Base-by-base conservation (phyloP, 64 coral and sea anemone species). In the Acropora yongei region DNA sequence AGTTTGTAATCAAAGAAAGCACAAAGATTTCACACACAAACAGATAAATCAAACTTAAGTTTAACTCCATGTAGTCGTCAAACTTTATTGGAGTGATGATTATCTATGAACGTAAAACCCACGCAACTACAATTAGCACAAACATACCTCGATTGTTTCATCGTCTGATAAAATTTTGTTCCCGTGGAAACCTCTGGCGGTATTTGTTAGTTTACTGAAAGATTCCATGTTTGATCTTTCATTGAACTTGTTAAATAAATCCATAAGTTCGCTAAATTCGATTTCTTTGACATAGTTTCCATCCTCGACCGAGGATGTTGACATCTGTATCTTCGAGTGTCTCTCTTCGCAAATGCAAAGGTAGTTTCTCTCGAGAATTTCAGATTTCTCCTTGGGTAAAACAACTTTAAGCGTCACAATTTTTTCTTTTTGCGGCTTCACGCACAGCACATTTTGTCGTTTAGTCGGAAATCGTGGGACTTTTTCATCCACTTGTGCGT, bases 351-450 rank as follows among this genome's bases (percentile, higher is more conserved):
- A 92, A 6, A 44, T 49, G 68, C 90, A 92, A 13, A 86, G 19
- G 46, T 75, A 92, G 85, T 92, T 92, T 50, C 90, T 77, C 9
- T 82, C 61, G 43, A 69, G 43, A 67, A 78, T 60, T 60, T 92
- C 74, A 4, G 53, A 47, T 48, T 51, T 49, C 16, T 55, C 18
- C 30, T 86, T 92, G 41, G 90, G 71, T 4, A 86, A 10, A 8
- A 92, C 49, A 7, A 92, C 80, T 78, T 92, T 92, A 11, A 92
- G 18, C n/a, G 81, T 75, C 14, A 92, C 80, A 5, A 86, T 43
- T 39, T 86, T 92, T 68, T 77, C 82, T 47, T 92, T 92, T 4
- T 75, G 50, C 10, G 50, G 82, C 19, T 86, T 84, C 44, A 48
- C 61, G 45, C 44, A 9, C 6, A 48, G 66, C 42, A 49, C 8